A percentile compares a stretch with the other conserved stretches of the same genome.
Evolutionary conservation across 1,140 invertebrate genomes (phyloP).

Genomic region (Papilio aristodemus): DNA sequence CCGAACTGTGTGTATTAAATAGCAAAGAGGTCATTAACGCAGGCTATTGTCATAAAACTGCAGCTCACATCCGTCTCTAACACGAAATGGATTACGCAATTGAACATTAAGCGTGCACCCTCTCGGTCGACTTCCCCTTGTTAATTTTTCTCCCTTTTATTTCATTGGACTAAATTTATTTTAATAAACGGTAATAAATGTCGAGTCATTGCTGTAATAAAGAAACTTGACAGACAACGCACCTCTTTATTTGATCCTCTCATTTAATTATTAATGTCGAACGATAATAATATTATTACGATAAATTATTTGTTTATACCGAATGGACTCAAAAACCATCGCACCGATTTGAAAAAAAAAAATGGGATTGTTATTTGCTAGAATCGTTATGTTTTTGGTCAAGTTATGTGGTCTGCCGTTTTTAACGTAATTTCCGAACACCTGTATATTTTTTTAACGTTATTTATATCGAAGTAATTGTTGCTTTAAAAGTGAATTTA

Average conservation of each 20-base stretch:
- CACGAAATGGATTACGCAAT: conserved; percentile 53
- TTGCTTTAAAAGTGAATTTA: conserved; percentile 26
- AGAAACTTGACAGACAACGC: conserved; percentile 14
- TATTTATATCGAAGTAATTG: not conserved
- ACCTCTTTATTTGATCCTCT: not conserved
- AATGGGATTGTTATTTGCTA: too few relatives aligned
- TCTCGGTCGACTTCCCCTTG: conserved; percentile 40
- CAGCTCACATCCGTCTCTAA: conserved; percentile 43
- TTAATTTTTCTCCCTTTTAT: conserved; percentile 54
- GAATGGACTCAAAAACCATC: too few relatives aligned
- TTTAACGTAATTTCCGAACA: too few relatives aligned
- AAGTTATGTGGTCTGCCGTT: too few relatives aligned
- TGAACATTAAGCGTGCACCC: conserved; percentile 41
- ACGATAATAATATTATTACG: too few relatives aligned
- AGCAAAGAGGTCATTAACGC: conserved; percentile 39
- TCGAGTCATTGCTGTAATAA: conserved; percentile 59
- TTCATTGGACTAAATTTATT: conserved; percentile 51
- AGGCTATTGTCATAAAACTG: conserved; percentile 51
- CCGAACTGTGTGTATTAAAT: not conserved
- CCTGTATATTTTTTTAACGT: not conserved
- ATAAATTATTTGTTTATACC: too few relatives aligned
- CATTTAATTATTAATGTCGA: not conserved
- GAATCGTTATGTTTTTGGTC: too few relatives aligned
- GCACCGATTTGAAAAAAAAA: too few relatives aligned
- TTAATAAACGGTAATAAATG: conserved; percentile 61